These are phyloP conservation scores for Eriosoma lanigerum DNA, from an alignment of 1,140 invertebrate species.

Conservation along the genomic window DNA sequence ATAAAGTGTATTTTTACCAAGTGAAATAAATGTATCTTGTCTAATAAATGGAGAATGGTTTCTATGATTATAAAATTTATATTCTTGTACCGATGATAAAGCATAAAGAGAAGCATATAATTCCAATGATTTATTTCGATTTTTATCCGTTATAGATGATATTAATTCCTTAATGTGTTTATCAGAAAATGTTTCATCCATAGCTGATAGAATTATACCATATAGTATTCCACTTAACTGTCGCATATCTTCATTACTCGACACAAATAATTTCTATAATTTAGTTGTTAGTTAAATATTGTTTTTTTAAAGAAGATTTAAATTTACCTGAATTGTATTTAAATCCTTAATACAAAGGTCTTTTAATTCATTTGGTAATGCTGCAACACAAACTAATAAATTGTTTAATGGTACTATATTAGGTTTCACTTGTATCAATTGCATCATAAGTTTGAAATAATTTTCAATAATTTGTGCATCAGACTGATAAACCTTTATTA, in stretches of 20 bases:
- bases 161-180: constrained; percentile 30
- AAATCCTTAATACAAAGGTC: constrained; percentile 63
- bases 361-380: constrained; percentile 66
- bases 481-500: constrained; percentile 60
- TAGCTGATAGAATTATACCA: constrained; percentile 57
- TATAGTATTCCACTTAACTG: constrained; percentile 70
- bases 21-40: constrained; percentile 15
- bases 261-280: constrained; percentile 67
- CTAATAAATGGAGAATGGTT: constrained; percentile 50
- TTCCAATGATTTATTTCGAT: constrained; percentile 35
- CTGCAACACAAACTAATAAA: constrained; percentile 73
- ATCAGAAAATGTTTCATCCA: constrained; percentile 6
- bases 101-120: constrained; percentile 11
- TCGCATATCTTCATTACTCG: constrained; percentile 74
- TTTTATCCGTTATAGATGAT: constrained; percentile 30
- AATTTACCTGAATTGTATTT: constrained; percentile 58
- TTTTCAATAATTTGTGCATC: constrained; percentile 63
- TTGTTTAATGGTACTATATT: constrained; percentile 66
- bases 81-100: constrained; percentile 57
- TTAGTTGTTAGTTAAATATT: constrained; percentile 54
- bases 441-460: constrained; percentile 69
- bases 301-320: not conserved
- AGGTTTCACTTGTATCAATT: constrained; percentile 61
- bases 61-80: constrained; percentile 61
- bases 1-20: not conserved